Base-by-base conservation (phyloP, 2,797 vertebrate species). In the Allobates femoralis region DNA sequence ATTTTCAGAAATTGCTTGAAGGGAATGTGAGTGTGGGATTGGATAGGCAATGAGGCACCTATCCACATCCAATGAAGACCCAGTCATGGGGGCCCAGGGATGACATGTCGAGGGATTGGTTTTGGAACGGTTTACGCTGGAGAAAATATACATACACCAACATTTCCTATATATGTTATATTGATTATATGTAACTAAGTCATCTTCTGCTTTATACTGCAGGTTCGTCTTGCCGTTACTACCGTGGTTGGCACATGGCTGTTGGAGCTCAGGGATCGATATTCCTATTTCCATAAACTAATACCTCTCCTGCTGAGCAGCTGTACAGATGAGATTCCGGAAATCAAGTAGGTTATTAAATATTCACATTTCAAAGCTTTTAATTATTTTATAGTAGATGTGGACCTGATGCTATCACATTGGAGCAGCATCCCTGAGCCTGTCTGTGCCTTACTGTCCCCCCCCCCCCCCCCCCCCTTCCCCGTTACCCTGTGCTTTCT, bases 251-350 rank as follows among this genome's bases (percentile, higher is more conserved):
- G 98, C 5, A 92, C 93, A 53, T 99, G 98, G 98, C 93, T 99
- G 51, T 94, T 98, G 86, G 90, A 94, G 55, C 91, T 99, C 88
- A 93, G 92, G 14, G 98, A 99, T 89, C 95, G 98, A 90, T 99
- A 99, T 51, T 99, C 98, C 0, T 98, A 96, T 91, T 98, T 99
- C 90, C 96, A 97, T 92, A 99, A 97, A 90, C 86, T 99, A 86
- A 93, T 97, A 76, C 98, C 98, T 4, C 95, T 99, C 62, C 91
- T 99, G 85, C 94, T 99, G 89, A 97, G 96, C 90, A 93, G 94
- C 90, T 87, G 96, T 74, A 93, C 60, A 3, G 98, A 99, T 53
- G 97, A 98, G 85, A 95, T 98, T 75, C 96, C 96, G 23, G 96
- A 98, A 89, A 95, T 97, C 88, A 91, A 21, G 98, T 99, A 90